These are phyloP conservation scores for Ophiodon elongatus DNA, from an alignment of 2,113 vertebrate genomes.

Conservation along the genomic window DNA sequence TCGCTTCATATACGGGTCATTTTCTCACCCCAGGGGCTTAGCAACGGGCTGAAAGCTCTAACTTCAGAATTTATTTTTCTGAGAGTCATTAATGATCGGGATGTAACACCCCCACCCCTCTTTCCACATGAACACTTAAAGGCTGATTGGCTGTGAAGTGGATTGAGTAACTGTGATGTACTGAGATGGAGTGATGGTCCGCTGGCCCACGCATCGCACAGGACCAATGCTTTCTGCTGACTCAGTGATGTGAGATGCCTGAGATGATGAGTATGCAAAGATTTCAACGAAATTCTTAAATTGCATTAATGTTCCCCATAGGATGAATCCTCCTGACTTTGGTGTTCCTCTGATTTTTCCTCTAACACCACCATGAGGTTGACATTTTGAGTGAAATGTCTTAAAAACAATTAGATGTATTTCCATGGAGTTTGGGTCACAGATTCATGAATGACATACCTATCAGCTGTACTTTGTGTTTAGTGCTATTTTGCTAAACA, in stretches of 20 bases:
- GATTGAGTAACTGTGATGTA: conserved; percentile 46
- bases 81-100: conserved; percentile 39
- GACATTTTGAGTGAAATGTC: too few species aligned
- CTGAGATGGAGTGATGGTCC: conserved; percentile 26
- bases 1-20: conserved; percentile 23
- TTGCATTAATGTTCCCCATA: neutral
- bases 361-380: neutral
- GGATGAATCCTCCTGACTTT: neutral
- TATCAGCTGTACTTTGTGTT: neutral
- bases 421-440: neutral
- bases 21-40: conserved; percentile 28
- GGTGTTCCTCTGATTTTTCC: neutral
- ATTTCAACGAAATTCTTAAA: neutral
- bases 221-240: conserved; percentile 45
- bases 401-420: too few species aligned
- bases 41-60: conserved; percentile 26
- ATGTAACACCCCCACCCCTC: conserved; percentile 38
- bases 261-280: neutral
- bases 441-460: neutral
- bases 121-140: conserved; percentile 28
- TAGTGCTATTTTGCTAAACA: too few species aligned
- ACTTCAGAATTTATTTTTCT: conserved; percentile 3
- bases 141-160: conserved; percentile 36
- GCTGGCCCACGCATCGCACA: neutral
- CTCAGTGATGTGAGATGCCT: conserved; percentile 36